Conservation (phyloP, 2,113 vertebrate species). For the Psephotus haematonotus region DNA sequence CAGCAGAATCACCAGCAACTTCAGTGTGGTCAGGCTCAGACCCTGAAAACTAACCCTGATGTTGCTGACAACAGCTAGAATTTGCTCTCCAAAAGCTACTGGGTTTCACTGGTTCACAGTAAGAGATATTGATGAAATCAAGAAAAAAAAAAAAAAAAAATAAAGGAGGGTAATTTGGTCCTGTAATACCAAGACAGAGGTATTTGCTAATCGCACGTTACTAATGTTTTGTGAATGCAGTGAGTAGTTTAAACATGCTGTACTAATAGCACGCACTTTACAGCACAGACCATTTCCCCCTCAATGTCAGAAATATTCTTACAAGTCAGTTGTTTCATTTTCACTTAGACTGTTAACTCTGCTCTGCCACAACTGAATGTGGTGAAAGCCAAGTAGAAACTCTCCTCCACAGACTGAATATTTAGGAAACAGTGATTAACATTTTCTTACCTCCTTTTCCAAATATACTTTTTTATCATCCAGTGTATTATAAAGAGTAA, state of each 20-base stretch:
- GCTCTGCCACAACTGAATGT: not conserved
- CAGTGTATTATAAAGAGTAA: slow-evolving; percentile 96
- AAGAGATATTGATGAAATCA: not conserved
- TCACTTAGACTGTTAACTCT: not conserved
- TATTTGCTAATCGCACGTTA: not conserved
- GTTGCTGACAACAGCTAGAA: not conserved
- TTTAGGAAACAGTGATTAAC: not conserved
- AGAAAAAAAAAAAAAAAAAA: not conserved
- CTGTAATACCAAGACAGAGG: not conserved
- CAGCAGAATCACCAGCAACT: not conserved
- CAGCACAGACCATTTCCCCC: not conserved
- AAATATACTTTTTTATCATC: slow-evolving; percentile 98
- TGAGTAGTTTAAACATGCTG: not conserved
- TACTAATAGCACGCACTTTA: not conserved
- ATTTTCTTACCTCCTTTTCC: slow-evolving; percentile 91
- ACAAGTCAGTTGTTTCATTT: not conserved
- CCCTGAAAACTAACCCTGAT: not conserved
- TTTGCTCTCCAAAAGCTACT: not conserved
- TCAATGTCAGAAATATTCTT: not conserved
- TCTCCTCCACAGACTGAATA: not conserved
- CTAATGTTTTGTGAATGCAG: not conserved
- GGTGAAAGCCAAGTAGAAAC: not conserved
- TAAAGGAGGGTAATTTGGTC: not conserved
- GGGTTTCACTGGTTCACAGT: not conserved
- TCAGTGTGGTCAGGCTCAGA: not conserved